Conservation (phyloP, 1,140 invertebrate species). For the Drosophila jambulina region DNA sequence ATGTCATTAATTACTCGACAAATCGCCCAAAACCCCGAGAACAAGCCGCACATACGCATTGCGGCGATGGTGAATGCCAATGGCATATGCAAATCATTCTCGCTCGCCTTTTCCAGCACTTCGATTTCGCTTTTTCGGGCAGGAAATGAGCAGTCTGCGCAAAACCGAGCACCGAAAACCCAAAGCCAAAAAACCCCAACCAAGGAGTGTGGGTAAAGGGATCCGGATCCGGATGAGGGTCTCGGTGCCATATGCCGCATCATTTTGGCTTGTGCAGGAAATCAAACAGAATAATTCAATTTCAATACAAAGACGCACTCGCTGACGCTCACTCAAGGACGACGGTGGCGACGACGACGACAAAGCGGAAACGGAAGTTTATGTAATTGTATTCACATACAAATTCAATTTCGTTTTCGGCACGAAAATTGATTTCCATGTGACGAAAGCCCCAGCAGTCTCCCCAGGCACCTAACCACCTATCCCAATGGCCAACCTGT, state of each 20-base stretch:
- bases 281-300: conserved; percentile 84
- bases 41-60: conserved; percentile 34
- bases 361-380: conserved; percentile 76
- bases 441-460: conserved; percentile 49
- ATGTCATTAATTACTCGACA: conserved; percentile 76
- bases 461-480: conserved; percentile 4
- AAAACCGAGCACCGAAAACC: conserved; percentile 19
- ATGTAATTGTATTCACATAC: conserved; percentile 82
- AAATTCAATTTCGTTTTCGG: conserved; percentile 79
- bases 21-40: conserved; percentile 59
- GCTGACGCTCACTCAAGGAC: conserved; percentile 27
- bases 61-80: conserved; percentile 14
- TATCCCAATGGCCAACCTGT: conserved; percentile 14
- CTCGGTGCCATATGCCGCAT: conserved; percentile 60
- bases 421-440: conserved; percentile 77
- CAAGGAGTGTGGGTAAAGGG: conserved; percentile 2
- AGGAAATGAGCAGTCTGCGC: conserved; percentile 66
- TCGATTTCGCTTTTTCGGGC: conserved; percentile 54
- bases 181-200: conserved; percentile 35
- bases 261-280: conserved; percentile 78
- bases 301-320: conserved; percentile 75
- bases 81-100: conserved; percentile 70
- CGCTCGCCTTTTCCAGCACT: conserved; percentile 41
- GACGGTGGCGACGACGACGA: conserved; percentile 20
- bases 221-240: conserved; percentile 9